A percentile compares a stretch with the other conserved stretches of the same genome.
Evolutionary conservation across 2,113 vertebrate genomes (phyloP).

Genomic region (Turdus rufiventris): DNA sequence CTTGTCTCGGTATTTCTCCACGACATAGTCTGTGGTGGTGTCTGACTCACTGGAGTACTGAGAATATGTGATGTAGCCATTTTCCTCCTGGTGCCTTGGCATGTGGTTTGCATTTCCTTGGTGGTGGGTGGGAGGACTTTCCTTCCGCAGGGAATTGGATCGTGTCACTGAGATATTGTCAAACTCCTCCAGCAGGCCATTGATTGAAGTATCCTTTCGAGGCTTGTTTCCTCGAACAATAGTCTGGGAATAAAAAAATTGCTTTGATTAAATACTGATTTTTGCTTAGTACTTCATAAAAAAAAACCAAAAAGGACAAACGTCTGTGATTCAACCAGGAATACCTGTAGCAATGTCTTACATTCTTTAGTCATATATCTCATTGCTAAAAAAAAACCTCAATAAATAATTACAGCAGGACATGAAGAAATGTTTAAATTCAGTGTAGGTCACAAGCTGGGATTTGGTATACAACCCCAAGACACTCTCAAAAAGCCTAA

Average conservation of each 20-base stretch:
- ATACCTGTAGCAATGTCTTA: accelerated
- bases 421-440: neutral
- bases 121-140: slow-evolving; percentile 89
- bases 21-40: slow-evolving; percentile 75
- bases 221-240: slow-evolving; percentile 95
- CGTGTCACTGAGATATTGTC: slow-evolving; percentile 97
- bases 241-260: slow-evolving; percentile 78
- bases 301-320: neutral
- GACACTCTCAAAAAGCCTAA: neutral
- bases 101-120: slow-evolving; percentile 77
- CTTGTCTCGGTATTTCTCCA: slow-evolving; percentile 78
- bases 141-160: slow-evolving; percentile 95
- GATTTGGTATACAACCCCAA: neutral
- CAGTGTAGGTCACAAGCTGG: neutral
- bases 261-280: slow-evolving; percentile 34
- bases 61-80: slow-evolving; percentile 89
- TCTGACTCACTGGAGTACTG: slow-evolving; percentile 93
- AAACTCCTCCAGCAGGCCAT: slow-evolving; percentile 94
- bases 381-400: neutral
- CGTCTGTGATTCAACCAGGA: neutral
- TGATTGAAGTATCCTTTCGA: slow-evolving; percentile 91
- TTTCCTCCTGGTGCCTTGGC: slow-evolving; percentile 80
- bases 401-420: neutral
- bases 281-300: neutral
- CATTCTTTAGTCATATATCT: neutral